These are phyloP conservation scores for Lithophane socia DNA, from an alignment of 2,888 invertebrate species.

Conservation along the genomic window DNA sequence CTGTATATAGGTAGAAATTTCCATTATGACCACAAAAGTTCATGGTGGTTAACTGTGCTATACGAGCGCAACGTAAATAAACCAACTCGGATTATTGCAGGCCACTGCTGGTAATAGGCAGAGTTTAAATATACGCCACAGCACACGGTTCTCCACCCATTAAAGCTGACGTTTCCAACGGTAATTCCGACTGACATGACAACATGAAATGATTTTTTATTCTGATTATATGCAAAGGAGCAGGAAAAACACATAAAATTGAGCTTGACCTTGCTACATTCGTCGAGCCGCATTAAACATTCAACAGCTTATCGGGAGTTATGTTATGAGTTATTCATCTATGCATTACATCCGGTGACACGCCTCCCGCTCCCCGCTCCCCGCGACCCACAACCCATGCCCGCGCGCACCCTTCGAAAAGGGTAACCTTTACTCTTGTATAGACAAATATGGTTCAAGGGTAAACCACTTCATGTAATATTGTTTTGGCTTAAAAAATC, in stretches of 20 bases:
- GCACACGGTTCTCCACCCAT: neutral
- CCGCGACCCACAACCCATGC: constrained; percentile 26
- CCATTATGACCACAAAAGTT: constrained; percentile 2
- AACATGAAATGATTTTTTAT: constrained; percentile 1
- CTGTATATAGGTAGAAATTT: constrained; percentile 1
- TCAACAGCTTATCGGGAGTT: constrained; percentile 44
- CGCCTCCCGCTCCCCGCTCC: neutral
- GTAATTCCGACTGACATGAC: neutral
- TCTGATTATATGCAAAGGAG: neutral
- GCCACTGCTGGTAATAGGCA: neutral
- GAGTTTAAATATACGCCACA: neutral
- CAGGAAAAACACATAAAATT: constrained; percentile 20
- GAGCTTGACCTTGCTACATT: constrained; percentile 45
- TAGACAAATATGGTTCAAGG: constrained; percentile 39
- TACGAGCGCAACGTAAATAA: neutral
- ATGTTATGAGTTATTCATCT: constrained; percentile 52
- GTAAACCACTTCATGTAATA: constrained; percentile 27
- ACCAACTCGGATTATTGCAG: neutral
- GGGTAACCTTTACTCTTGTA: constrained; percentile 27
- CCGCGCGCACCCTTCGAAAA: constrained; percentile 40
- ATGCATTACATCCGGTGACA: constrained; percentile 53
- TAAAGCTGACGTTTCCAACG: neutral
- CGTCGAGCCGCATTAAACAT: constrained; percentile 46
- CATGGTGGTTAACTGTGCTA: neutral
- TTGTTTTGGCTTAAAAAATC: constrained; percentile 11